phyloP scores from a whole-genome alignment of 2,888 invertebrate species.

The Melanophora roralis region DNA sequence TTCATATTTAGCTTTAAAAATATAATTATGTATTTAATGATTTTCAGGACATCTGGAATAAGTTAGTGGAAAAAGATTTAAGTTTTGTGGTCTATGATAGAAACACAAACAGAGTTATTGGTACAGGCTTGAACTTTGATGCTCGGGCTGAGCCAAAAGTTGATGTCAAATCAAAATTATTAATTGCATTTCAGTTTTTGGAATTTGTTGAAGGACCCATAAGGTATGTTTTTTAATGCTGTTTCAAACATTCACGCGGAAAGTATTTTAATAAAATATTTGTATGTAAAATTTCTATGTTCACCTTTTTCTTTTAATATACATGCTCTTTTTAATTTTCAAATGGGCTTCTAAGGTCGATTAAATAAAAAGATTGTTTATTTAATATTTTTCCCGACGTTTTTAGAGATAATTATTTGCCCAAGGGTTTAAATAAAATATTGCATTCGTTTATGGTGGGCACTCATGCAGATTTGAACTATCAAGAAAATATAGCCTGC shows the following conservation, averaged over 20 bases:
- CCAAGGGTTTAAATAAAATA: slow-evolving; percentile 83
- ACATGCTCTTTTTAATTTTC: too few species aligned
- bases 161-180: slow-evolving; percentile 82
- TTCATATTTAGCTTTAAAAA: background rate
- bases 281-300: too few species aligned
- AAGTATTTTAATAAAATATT: too few species aligned
- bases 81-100: slow-evolving; percentile 83
- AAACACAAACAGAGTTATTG: slow-evolving; percentile 80
- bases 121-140: slow-evolving; percentile 88
- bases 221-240: too few species aligned
- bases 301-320: too few species aligned
- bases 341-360: too few species aligned
- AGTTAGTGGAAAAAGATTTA: slow-evolving; percentile 83
- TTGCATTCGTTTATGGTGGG: slow-evolving; percentile 94
- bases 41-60: slow-evolving; percentile 81
- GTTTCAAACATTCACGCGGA: too few species aligned
- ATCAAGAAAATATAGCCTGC: slow-evolving; percentile 87
- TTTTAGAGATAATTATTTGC: slow-evolving; percentile 80
- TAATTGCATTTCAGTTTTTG: slow-evolving; percentile 86
- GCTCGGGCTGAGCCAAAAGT: slow-evolving; percentile 88
- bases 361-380: too few species aligned
- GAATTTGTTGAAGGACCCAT: slow-evolving; percentile 87
- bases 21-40: background rate
- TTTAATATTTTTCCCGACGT: too few species aligned
- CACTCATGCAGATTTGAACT: slow-evolving; percentile 81